Base-by-base conservation (phyloP, 2,113 vertebrate species). In the Argyrosomus japonicus region DNA sequence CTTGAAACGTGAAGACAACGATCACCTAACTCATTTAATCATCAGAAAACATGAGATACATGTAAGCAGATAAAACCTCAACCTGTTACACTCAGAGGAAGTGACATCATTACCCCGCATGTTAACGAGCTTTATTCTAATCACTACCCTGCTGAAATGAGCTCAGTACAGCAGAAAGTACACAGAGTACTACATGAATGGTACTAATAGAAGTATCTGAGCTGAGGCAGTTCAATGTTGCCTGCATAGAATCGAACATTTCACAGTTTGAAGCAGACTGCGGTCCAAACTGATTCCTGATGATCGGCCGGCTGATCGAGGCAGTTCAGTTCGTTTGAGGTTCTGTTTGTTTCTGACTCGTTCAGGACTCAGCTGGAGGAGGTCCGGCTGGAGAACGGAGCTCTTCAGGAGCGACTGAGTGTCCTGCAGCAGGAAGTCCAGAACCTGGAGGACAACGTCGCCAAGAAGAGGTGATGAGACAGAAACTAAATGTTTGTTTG, bases 361-460 rank as follows among this genome's bases (percentile, higher is more conserved):
- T 68, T 58, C 86, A 97, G 94, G 87, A 69, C 81, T 40, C 88
- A 96, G 77, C 91, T 96, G 67, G 93, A 94, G 78, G 88, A 82
- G 76, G 87, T 96, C 43, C 94, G 90, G 62, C 91, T 95, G 25
- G 96, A 97, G 91, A 97, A 95, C 27, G 18, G 13, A 1, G 83
- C 92, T 6, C 91, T 97, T 57, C 95, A 95, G 90, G 94, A 91
- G 81, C 93, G 95, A 1, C 79, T 95, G 7, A 70, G 45, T 13
- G 87, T 88, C 64, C 87, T 96, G 84, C 96, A 95, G 69, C 90
- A 95, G 88, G 94, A 97, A 19, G 87, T 97, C 18, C 83, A 84
- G 62, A 78, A 79, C 14, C 83, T 95, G 75, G 95, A 96, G 78
- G 93, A 95, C 0, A 89, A 91, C 10, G 88, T 92, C 29, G 70